These are phyloP conservation scores for Hydropsyche tenuis DNA, from an alignment of 1,140 invertebrate species.

Conservation along the genomic window DNA sequence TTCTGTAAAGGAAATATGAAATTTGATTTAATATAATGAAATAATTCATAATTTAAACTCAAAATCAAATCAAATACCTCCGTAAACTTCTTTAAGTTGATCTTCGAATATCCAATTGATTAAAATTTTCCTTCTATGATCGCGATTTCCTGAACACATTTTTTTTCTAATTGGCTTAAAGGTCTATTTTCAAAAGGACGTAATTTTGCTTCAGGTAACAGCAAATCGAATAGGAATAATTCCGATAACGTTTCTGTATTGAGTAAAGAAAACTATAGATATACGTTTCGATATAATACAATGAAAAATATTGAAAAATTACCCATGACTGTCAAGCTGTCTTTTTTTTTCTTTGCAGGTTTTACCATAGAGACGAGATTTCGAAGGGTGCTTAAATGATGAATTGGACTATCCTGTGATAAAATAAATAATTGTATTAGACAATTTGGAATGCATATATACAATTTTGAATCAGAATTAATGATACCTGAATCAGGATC, in stretches of 20 bases:
- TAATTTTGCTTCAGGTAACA: constrained; percentile 77
- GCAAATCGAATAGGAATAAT: constrained; percentile 76
- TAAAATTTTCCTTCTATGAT: constrained; percentile 64
- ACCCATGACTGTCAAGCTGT: constrained; percentile 71
- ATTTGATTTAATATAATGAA: not conserved
- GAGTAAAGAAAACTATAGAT: constrained; percentile 44
- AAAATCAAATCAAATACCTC: too few relatives aligned
- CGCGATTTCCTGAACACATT: constrained; percentile 61
- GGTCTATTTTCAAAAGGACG: constrained; percentile 75
- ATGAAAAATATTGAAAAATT: constrained; percentile 17
- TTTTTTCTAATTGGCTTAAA: constrained; percentile 62
- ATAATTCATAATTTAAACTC: not conserved
- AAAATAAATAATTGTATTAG: constrained; percentile 10
- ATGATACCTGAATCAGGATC: constrained; percentile 68
- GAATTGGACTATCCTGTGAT: constrained; percentile 80
- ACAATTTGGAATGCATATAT: constrained; percentile 1
- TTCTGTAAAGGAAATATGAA: constrained; percentile 44
- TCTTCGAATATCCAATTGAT: constrained; percentile 82
- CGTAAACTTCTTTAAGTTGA: constrained; percentile 79
- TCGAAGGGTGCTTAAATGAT: constrained; percentile 75
- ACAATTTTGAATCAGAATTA: not conserved
- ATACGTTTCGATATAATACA: constrained; percentile 30
- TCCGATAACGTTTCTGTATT: constrained; percentile 72
- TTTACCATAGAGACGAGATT: constrained; percentile 80
- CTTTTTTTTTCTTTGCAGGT: constrained; percentile 81